phyloP scores from a whole-genome alignment of 2,888 invertebrate species.

The Ptycholaimellus sp. region DNA sequence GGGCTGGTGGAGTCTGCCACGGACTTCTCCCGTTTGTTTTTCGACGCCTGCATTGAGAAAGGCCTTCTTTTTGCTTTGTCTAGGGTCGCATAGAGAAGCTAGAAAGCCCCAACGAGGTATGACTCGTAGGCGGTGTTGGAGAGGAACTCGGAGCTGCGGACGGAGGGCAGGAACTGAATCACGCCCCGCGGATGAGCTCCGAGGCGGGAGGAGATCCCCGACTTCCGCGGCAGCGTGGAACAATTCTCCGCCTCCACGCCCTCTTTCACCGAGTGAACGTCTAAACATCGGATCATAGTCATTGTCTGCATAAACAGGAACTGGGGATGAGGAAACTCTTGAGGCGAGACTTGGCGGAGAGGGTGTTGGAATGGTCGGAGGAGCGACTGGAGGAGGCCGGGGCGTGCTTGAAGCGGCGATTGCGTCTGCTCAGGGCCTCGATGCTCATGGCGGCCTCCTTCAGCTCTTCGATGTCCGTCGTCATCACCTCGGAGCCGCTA shows the following conservation, averaged over 20 bases:
- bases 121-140: conserved; percentile 1
- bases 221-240: not conserved
- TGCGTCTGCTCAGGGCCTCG: not conserved
- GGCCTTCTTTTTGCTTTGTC: too few species aligned
- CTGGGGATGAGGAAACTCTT: not conserved
- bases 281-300: not conserved
- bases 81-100: too few species aligned
- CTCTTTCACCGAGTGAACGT: not conserved
- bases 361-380: too few species aligned
- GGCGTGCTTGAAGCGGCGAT: too few species aligned
- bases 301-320: not conserved
- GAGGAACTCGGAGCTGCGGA: conserved; percentile 5
- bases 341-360: not conserved
- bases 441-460: conserved; percentile 20
- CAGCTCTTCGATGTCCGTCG: conserved; percentile 19
- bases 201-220: conserved; percentile 14
- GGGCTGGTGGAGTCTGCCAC: too few species aligned
- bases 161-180: conserved; percentile 21
- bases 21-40: too few species aligned
- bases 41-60: too few species aligned
- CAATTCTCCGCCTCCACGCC: not conserved
- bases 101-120: not conserved
- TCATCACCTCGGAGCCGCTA: conserved; percentile 10
- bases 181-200: conserved; percentile 19
- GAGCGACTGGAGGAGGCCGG: too few species aligned